These are phyloP conservation scores for Xestia sexstrigata DNA, from an alignment of 2,888 invertebrate species.

Conservation along the genomic window DNA sequence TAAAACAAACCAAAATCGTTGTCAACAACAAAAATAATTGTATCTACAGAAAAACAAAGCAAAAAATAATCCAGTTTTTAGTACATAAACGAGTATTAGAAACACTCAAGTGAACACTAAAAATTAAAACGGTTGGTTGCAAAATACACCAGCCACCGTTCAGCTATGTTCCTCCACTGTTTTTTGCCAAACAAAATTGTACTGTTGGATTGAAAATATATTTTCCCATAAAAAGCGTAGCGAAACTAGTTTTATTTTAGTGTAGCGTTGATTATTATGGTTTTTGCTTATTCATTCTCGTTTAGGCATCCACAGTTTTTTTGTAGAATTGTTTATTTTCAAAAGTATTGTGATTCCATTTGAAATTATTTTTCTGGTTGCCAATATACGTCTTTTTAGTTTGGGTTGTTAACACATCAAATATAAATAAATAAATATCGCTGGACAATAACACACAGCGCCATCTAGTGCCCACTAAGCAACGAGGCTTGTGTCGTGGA, in stretches of 20 bases:
- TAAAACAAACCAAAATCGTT: not conserved
- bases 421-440: too few relatives aligned
- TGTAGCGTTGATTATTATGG: slow-evolving; percentile 37
- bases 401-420: not conserved
- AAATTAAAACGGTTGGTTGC: slow-evolving; percentile 54
- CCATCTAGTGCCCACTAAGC: too few relatives aligned
- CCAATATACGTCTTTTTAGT: not conserved
- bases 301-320: not conserved
- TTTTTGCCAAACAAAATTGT: slow-evolving; percentile 62
- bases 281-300: slow-evolving; percentile 22
- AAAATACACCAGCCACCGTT: slow-evolving; percentile 58
- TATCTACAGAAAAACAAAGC: slow-evolving; percentile 2
- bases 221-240: slow-evolving; percentile 49
- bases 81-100: slow-evolving; percentile 48
- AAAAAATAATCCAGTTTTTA: slow-evolving; percentile 34
- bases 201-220: slow-evolving; percentile 64
- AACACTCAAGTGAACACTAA: slow-evolving; percentile 62
- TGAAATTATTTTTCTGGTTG: not conserved
- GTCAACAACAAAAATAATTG: not conserved
- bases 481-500: too few relatives aligned
- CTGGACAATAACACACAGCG: too few relatives aligned
- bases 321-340: not conserved
- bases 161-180: slow-evolving; percentile 47
- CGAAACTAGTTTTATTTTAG: slow-evolving; percentile 40
- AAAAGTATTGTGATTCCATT: not conserved